Base-by-base conservation (phyloP, 2,888 invertebrate genomes). In the Hoplodrina blanda region DNA sequence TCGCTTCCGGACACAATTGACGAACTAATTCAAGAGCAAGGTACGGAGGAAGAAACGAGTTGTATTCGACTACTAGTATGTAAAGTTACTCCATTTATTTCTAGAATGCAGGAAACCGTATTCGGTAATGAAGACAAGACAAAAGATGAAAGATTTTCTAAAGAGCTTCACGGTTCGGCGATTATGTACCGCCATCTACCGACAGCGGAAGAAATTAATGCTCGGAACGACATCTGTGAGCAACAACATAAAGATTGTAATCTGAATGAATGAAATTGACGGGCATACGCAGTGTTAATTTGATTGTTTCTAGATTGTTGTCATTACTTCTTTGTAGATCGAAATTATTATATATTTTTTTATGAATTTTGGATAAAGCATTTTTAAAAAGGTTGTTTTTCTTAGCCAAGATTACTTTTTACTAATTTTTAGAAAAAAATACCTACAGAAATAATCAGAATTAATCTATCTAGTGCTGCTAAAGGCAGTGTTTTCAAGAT, bases 21-120 rank as follows among this genome's bases (percentile, higher is more conserved):
- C 62, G 94, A 97, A 13, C 91, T 96, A 76, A 94, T 98, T 61
- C 93, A 96, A 85, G 93, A 96, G 80, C 90, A 96, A 84, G 96
- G 96, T 30, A 90, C 95, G 0, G 92, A 96, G 11, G 95, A 97
- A 72, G 97, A 98, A 81, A 97, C 97, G 0, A 97, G 97, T 62
- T 98, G 98, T 83, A 95, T 98, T 4, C 97, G 97, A 85, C 93
- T 98, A 44, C 91, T 98, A 46, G 93, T 98, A 74, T 98, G 98
- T 89, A 98, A 98, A 93, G 96, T 97, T 76, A 96, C 97, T 0
- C 98, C 98, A 0, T 97, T 98, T 73, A 97, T 98, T 73, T 96
- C 96, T 93, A 97, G 97, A 80, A 98, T 98, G 97, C 98, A 98
- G 87, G 96, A 96, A 69, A 97, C 97, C n/a, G 95, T 96, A 0